These are phyloP conservation scores for Albula goreensis DNA, from an alignment of 2,113 vertebrate species.

Conservation along the genomic window DNA sequence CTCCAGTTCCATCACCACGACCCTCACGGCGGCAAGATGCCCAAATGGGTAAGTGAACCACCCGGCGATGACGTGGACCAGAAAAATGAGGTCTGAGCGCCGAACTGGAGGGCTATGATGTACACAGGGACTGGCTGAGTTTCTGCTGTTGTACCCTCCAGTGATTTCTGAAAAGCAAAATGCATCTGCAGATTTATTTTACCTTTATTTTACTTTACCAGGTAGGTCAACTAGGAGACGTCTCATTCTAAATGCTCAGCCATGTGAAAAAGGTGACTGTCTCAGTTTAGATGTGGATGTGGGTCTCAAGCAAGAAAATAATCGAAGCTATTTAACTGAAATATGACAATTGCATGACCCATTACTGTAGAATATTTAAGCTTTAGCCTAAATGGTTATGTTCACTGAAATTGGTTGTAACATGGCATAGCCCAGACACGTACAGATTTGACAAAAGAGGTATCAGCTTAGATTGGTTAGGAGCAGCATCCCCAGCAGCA, in stretches of 20 bases:
- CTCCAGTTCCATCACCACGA: conserved; percentile 89
- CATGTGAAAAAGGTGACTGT: background rate
- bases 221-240: too few species aligned
- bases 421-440: too few species aligned
- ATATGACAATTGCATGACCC: too few species aligned
- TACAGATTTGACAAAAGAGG: too few species aligned
- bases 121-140: background rate
- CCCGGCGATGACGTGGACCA: background rate
- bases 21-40: conserved; percentile 86
- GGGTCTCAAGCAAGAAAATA: background rate
- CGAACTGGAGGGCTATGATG: background rate
- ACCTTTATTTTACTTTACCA: too few species aligned
- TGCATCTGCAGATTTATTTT: background rate
- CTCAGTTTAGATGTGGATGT: background rate
- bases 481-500: too few species aligned
- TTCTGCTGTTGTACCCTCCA: background rate
- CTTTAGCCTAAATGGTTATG: too few species aligned
- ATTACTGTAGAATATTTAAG: too few species aligned
- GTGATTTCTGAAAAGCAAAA: background rate
- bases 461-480: too few species aligned
- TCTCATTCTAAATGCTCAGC: background rate
- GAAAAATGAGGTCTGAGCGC: conserved; percentile 44
- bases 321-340: too few species aligned
- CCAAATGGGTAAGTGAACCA: conserved; percentile 76
- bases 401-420: too few species aligned